These are phyloP conservation scores for Saccostrea echinata DNA, from an alignment of 1,140 invertebrate species.

Conservation along the genomic window DNA sequence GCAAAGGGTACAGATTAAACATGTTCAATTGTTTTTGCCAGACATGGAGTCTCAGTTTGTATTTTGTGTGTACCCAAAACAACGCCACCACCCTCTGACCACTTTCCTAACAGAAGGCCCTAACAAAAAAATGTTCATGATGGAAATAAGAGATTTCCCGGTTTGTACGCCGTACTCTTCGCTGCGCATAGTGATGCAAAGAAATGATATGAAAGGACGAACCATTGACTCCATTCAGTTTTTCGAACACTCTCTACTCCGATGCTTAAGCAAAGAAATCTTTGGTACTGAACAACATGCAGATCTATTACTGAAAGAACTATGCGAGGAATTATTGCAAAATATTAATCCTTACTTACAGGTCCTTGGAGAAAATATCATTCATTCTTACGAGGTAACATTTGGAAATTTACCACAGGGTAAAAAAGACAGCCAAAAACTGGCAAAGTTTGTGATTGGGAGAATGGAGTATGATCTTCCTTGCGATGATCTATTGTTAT, in stretches of 20 bases:
- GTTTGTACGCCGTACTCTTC: not conserved
- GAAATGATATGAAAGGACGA: conserved; percentile 30
- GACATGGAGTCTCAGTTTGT: not conserved
- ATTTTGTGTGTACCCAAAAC: not conserved
- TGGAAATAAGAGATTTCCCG: not conserved
- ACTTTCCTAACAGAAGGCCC: not conserved
- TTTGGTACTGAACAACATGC: conserved; percentile 49
- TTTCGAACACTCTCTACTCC: conserved; percentile 31
- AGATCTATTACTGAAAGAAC: not conserved
- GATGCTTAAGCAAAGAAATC: conserved; percentile 51
- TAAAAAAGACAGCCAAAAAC: not conserved
- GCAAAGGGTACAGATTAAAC: too few species aligned
- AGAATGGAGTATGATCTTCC: conserved; percentile 38
- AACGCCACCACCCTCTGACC: not conserved
- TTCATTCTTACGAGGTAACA: not conserved
- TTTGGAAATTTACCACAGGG: not conserved
- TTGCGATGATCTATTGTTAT: conserved; percentile 9
- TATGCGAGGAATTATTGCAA: conserved; percentile 25
- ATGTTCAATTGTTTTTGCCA: too few species aligned
- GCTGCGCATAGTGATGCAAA: not conserved
- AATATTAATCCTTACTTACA: not conserved
- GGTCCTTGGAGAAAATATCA: not conserved
- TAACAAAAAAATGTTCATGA: not conserved
- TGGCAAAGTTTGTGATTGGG: not conserved
- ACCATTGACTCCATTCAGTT: not conserved